Evolutionary conservation across 2,888 invertebrate genomes (phyloP), one percentile per base, ranked within the genome.

Genomic region (Asteroscopus sphinx): DNA sequence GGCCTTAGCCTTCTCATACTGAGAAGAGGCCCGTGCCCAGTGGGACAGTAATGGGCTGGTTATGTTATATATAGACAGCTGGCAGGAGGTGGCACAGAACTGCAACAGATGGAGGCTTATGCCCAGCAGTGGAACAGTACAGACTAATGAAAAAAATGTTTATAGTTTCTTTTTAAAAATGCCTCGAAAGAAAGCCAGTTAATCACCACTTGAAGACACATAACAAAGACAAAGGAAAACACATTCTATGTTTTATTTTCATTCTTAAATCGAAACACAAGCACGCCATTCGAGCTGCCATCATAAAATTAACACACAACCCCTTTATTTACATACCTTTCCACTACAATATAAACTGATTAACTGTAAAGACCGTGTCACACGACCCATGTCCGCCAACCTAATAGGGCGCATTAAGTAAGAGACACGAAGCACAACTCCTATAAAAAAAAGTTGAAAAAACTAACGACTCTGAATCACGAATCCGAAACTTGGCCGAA

Each of bases 401-500:
- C 88, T 87, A 90, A 89, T 91, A 88, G 78, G 79, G 74, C 69
- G 81, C 89, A 91, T 92, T 91, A 91, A 88, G 79, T 86, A 85
- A 82, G 79, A 89, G 87, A 88, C 89, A 92, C 90, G 86, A 86
- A 88, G 82, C 80, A 76, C 75, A 80, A 84, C 86, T 81, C 79
- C 74, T 86, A 88, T 90, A 75, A 66, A 76, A 91, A 87, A 89
- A 90, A 89, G 86, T 87, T 82, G 83, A 86, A 89, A 90, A 88
- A 89, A 83, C 84, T 93, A 94, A 93, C 91, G 93, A 93, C 88
- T 72, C 61, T 70, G 73, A 73, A 88, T 86, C 94, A 93, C 93
- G 94, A 93, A 93, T 89, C 84, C 63, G 70, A 91, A 93, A 92
- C 89, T 91, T 87, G 87, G 86, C 82, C 85, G 89, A 94, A 94